phyloP scores from a whole-genome alignment of 2,113 vertebrate genomes.

The Peromyscus californicus region DNA sequence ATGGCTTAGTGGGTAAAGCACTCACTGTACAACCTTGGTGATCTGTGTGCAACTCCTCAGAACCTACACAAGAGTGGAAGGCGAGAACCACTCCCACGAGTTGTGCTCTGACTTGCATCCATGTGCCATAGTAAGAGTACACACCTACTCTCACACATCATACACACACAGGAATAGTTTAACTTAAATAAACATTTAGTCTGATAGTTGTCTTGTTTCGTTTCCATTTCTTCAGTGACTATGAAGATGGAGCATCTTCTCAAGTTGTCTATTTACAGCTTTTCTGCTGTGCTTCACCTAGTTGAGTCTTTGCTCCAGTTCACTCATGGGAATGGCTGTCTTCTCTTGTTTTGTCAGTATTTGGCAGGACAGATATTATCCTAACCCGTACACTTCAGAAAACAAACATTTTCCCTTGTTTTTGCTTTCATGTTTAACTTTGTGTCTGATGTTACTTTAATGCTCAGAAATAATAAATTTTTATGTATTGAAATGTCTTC shows the following conservation, averaged over 20 bases:
- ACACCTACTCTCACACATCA: neutral
- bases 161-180: neutral
- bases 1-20: neutral
- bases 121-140: neutral
- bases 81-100: neutral
- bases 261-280: conserved; percentile 7
- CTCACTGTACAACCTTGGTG: neutral
- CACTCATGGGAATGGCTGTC: conserved; percentile 27
- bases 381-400: conserved; percentile 18
- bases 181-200: neutral
- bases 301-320: conserved; percentile 8
- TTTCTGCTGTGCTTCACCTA: conserved; percentile 48
- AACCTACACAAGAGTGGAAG: neutral
- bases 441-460: conserved; percentile 26
- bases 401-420: conserved; percentile 43
- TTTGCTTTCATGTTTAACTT: conserved; percentile 59
- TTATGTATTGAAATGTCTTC: neutral
- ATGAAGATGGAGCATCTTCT: conserved; percentile 31
- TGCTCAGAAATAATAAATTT: conserved; percentile 31
- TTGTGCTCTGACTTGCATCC: neutral
- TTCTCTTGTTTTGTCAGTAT: conserved; percentile 22
- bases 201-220: conserved; percentile 24
- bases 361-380: conserved; percentile 33
- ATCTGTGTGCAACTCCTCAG: neutral
- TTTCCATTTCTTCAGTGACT: conserved; percentile 39